Conservation (phyloP, 2,797 vertebrate species). For the Enteromius treurensis region DNA sequence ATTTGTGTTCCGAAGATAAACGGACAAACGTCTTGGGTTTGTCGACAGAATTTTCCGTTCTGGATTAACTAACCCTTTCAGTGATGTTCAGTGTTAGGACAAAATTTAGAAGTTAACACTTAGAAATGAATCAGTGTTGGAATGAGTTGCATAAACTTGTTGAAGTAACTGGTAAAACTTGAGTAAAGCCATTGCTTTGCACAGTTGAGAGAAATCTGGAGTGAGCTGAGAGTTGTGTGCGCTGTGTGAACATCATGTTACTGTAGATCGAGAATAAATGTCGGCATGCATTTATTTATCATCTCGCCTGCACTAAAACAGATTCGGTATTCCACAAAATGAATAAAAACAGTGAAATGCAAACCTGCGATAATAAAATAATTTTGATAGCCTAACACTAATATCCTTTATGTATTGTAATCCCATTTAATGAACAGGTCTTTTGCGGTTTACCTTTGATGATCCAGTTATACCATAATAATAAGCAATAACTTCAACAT, state of each 20-base stretch:
- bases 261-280: background rate
- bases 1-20: too few relatives aligned
- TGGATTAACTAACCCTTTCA: constrained; percentile 64
- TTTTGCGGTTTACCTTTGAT: background rate
- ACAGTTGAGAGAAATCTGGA: background rate
- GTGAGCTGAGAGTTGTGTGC: background rate
- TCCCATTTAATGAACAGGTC: background rate
- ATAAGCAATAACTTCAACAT: background rate
- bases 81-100: constrained; percentile 81
- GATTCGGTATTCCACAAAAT: background rate
- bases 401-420: background rate
- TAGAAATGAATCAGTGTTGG: background rate
- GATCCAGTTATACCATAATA: background rate
- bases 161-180: background rate
- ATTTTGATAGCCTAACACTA: background rate
- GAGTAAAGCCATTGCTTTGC: background rate
- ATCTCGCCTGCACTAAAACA: background rate
- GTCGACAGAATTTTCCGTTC: too few relatives aligned
- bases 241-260: background rate
- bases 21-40: too few relatives aligned
- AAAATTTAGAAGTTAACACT: background rate
- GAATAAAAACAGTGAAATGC: background rate
- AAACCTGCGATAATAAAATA: background rate
- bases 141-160: background rate
- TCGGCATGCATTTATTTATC: background rate